A percentile compares a stretch with the other conserved stretches of the same genome.
These are phyloP conservation scores for Cyclophora albipunctata DNA, from an alignment of 2,888 invertebrate genomes.

Conservation along the genomic window DNA sequence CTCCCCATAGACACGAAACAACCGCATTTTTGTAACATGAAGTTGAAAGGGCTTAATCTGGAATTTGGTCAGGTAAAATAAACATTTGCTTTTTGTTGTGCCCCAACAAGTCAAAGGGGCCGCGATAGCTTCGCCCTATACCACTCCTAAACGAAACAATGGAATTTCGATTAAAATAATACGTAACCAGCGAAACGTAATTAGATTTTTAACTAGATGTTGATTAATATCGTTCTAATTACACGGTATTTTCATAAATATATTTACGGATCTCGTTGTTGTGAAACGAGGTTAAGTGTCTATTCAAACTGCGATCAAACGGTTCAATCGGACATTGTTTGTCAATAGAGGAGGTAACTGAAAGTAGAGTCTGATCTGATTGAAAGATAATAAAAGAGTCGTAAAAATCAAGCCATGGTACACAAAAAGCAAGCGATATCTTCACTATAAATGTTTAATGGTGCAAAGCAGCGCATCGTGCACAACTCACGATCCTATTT, in stretches of 20 bases:
- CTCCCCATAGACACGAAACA: slow-evolving; percentile 52
- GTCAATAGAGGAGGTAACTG: slow-evolving; percentile 46
- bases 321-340: slow-evolving; percentile 43
- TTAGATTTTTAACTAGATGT: not conserved
- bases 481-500: slow-evolving; percentile 56
- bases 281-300: slow-evolving; percentile 21
- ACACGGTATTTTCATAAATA: no score
- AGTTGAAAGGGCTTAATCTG: slow-evolving; percentile 59
- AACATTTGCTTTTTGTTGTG: slow-evolving; percentile 49
- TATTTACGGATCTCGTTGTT: slow-evolving; percentile 1
- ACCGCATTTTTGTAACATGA: slow-evolving; percentile 56
- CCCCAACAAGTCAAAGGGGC: slow-evolving; percentile 29
- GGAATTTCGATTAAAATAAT: slow-evolving; percentile 8
- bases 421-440: slow-evolving; percentile 65
- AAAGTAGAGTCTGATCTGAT: slow-evolving; percentile 47
- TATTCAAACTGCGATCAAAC: slow-evolving; percentile 32
- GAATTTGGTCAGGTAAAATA: slow-evolving; percentile 58
- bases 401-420: slow-evolving; percentile 56
- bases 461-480: slow-evolving; percentile 43
- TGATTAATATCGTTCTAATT: slow-evolving; percentile 1
- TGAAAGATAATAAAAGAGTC: slow-evolving; percentile 58
- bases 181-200: not conserved
- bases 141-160: slow-evolving; percentile 3
- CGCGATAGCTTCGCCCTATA: slow-evolving; percentile 19
- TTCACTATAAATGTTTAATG: slow-evolving; percentile 67